A percentile compares a stretch with the other conserved stretches of the same genome.
These are phyloP conservation scores for Neomorphus geoffroyi DNA, from an alignment of 2,797 vertebrate species.

Conservation along the genomic window DNA sequence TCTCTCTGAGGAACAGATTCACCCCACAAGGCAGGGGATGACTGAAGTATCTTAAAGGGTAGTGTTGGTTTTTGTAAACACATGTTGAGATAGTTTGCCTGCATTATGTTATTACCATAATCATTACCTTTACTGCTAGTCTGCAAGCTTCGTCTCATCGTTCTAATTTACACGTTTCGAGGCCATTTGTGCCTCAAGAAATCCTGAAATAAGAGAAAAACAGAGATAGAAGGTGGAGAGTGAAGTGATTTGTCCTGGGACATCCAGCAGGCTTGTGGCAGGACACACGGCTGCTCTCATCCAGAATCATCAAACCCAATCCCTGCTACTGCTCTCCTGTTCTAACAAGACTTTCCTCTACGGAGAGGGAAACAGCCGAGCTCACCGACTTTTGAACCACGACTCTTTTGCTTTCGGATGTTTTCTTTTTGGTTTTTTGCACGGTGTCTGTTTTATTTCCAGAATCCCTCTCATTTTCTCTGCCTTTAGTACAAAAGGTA, in stretches of 20 bases:
- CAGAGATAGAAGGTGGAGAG: not conserved
- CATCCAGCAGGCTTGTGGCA: not conserved
- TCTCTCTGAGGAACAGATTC: constrained; percentile 20
- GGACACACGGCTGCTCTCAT: not conserved
- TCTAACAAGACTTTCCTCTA: not conserved
- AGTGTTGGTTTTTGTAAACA: constrained; percentile 39
- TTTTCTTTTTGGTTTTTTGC: not conserved
- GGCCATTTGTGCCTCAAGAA: not conserved
- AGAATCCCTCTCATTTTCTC: not conserved
- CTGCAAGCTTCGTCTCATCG: not conserved
- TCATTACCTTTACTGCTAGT: constrained; percentile 12
- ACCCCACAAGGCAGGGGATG: not conserved
- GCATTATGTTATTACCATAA: constrained; percentile 26
- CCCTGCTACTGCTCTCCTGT: not conserved
- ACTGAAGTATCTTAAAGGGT: not conserved
- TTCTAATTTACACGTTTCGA: not conserved
- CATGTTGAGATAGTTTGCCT: not conserved
- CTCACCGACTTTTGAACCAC: not conserved
- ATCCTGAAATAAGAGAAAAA: not conserved
- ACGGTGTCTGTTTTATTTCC: not conserved
- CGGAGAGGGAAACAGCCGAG: not conserved
- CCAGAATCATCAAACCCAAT: not conserved
- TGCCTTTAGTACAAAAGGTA: not conserved
- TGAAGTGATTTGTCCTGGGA: not conserved
- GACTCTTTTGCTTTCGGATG: not conserved